These are phyloP conservation scores for Linnaemya tessellans DNA, from an alignment of 2,888 invertebrate genomes.

Conservation along the genomic window DNA sequence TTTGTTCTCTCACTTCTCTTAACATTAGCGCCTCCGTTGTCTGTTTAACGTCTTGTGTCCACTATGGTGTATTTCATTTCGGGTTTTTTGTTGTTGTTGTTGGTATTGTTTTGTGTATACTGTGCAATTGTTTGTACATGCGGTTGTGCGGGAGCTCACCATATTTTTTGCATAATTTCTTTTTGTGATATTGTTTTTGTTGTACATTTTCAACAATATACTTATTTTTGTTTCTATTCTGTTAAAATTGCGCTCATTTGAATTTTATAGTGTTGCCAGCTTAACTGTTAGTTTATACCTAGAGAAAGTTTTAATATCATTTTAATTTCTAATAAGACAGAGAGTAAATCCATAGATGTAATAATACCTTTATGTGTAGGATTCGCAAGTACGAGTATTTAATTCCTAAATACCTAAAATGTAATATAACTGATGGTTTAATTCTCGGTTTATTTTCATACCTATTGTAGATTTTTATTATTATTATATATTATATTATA, in stretches of 20 bases:
- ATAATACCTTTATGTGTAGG: too few species aligned
- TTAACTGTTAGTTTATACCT: too few species aligned
- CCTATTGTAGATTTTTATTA: too few species aligned
- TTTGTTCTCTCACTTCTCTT: slow-evolving; percentile 55
- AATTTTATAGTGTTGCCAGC: slow-evolving; percentile 54
- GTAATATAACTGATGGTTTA: too few species aligned
- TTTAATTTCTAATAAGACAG: background rate
- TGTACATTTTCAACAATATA: slow-evolving; percentile 61
- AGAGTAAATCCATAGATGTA: too few species aligned
- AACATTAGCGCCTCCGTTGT: slow-evolving; percentile 67
- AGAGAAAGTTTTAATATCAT: background rate
- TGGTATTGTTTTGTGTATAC: slow-evolving; percentile 46
- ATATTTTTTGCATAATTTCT: slow-evolving; percentile 57
- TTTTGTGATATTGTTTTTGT: slow-evolving; percentile 48
- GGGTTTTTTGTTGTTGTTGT: slow-evolving; percentile 74
- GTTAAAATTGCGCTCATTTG: slow-evolving; percentile 69
- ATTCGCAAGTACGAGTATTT: too few species aligned
- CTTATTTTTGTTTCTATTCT: slow-evolving; percentile 52
- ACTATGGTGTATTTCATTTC: slow-evolving; percentile 53
- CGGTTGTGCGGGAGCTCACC: slow-evolving; percentile 56
- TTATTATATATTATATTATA: too few species aligned
- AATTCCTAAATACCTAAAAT: too few species aligned
- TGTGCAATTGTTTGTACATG: slow-evolving; percentile 39
- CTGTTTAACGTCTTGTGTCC: slow-evolving; percentile 61
- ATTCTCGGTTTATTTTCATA: too few species aligned